A percentile compares a stretch with the other conserved stretches of the same genome.
These are phyloP conservation scores for Agrochola circellaris DNA, from an alignment of 2,888 invertebrate species.

Conservation along the genomic window DNA sequence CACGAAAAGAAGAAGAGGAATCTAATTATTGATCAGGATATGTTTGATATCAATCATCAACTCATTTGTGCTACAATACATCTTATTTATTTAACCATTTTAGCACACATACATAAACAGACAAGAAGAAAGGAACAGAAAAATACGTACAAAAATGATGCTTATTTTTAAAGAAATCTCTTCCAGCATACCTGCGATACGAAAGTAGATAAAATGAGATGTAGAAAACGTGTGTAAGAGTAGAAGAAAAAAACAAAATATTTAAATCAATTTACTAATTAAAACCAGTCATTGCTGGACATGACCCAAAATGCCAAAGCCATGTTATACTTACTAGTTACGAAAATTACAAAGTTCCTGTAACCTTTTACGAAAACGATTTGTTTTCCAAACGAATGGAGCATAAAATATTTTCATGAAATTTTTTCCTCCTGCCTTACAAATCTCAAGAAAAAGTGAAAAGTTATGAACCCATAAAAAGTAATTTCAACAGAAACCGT, in stretches of 20 bases:
- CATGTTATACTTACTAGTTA: not conserved
- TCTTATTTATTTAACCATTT: too few relatives aligned
- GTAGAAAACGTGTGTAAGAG: too few relatives aligned
- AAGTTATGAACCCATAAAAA: conserved; percentile 30
- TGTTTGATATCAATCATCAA: not conserved
- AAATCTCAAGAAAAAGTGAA: conserved; percentile 11
- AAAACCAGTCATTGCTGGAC: not conserved
- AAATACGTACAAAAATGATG: too few relatives aligned
- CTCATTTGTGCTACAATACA: not conserved
- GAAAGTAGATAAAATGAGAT: too few relatives aligned
- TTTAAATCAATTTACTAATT: too few relatives aligned
- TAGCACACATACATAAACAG: too few relatives aligned
- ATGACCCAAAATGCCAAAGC: not conserved
- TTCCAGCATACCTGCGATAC: too few relatives aligned
- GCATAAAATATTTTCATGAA: not conserved
- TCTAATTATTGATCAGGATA: not conserved
- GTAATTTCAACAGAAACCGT: conserved; percentile 23
- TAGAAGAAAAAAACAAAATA: too few relatives aligned
- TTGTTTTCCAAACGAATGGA: not conserved
- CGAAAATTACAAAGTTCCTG: not conserved
- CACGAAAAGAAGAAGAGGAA: too few relatives aligned
- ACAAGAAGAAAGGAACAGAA: too few relatives aligned
- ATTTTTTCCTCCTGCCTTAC: not conserved
- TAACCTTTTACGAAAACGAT: not conserved
- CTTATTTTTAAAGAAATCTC: too few relatives aligned